Evolutionary conservation across 2,113 vertebrate species (phyloP).

Genomic region (Dunckerocampus dactyliophorus): DNA sequence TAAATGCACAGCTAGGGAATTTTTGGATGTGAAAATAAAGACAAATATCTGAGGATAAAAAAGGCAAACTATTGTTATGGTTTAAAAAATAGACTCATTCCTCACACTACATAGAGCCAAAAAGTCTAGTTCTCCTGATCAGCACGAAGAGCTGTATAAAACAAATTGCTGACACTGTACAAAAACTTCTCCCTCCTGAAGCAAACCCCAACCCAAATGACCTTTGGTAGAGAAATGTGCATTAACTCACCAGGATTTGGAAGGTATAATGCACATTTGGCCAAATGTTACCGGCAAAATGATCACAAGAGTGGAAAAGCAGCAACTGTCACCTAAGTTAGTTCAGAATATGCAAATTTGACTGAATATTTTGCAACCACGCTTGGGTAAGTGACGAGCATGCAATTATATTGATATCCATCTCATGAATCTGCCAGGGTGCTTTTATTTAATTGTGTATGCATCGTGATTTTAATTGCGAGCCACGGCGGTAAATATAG

Average conservation of each 20-base stretch:
- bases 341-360: conserved; percentile 95
- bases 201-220: conserved; percentile 38
- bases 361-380: conserved; percentile 57
- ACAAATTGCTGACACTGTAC: conserved; percentile 12
- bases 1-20: background rate
- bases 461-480: conserved; percentile 38
- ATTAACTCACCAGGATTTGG: conserved; percentile 39
- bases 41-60: conserved; percentile 1
- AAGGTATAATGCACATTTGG: conserved; percentile 58
- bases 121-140: conserved; percentile 12
- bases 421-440: conserved; percentile 45
- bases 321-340: conserved; percentile 99
- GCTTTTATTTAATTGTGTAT: conserved; percentile 38
- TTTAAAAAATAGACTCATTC: conserved; percentile 8
- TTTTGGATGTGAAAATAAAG: background rate
- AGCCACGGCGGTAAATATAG: conserved; percentile 28
- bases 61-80: conserved; percentile 20
- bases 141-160: conserved; percentile 25
- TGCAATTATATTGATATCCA: conserved; percentile 61
- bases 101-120: conserved; percentile 16
- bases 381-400: conserved; percentile 81
- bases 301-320: conserved; percentile 77
- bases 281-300: conserved; percentile 92
- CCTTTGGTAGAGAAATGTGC: conserved; percentile 55
- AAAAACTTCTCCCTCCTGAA: conserved; percentile 17